Percentiles rank a stretch among this genome's conserved stretches.
These are phyloP conservation scores for Chaetura pelagica DNA, from an alignment of 2,113 vertebrate genomes.

Conservation along the genomic window DNA sequence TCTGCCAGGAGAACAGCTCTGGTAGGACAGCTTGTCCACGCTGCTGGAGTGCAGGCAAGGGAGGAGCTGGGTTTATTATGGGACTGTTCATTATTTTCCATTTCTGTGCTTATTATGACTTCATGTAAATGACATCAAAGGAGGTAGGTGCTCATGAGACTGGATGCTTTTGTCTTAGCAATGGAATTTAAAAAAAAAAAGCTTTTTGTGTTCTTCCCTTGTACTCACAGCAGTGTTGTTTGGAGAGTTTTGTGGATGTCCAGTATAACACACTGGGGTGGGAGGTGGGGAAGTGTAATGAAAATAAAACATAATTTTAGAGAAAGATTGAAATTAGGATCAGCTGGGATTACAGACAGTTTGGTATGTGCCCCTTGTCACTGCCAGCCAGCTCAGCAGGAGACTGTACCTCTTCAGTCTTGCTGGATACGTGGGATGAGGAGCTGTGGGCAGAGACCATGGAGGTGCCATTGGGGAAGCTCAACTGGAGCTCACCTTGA, in stretches of 20 bases:
- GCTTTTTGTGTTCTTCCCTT: not conserved
- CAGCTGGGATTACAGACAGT: not conserved
- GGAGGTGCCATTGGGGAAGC: not conserved
- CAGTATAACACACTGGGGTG: fast-evolving
- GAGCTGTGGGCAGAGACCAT: not conserved
- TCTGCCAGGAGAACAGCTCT: not conserved
- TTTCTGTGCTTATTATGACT: not conserved
- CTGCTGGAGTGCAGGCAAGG: not conserved
- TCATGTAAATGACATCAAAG: not conserved
- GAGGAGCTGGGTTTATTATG: not conserved
- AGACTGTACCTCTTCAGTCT: not conserved
- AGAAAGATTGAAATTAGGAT: not conserved
- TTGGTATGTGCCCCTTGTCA: not conserved
- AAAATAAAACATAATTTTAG: not conserved
- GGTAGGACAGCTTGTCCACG: not conserved
- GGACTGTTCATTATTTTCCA: not conserved
- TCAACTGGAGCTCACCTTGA: not conserved
- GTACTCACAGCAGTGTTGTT: too few relatives aligned
- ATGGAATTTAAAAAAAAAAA: not conserved
- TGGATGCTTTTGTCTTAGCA: not conserved
- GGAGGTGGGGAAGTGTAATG: not conserved
- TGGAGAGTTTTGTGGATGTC: not conserved
- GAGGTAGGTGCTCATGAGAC: fast-evolving
- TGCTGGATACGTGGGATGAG: not conserved
- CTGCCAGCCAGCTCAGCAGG: not conserved